A percentile compares a stretch with the other conserved stretches of the same genome.
phyloP scores from a whole-genome alignment of 2,888 invertebrate species.

The Ditula angustiorana region DNA sequence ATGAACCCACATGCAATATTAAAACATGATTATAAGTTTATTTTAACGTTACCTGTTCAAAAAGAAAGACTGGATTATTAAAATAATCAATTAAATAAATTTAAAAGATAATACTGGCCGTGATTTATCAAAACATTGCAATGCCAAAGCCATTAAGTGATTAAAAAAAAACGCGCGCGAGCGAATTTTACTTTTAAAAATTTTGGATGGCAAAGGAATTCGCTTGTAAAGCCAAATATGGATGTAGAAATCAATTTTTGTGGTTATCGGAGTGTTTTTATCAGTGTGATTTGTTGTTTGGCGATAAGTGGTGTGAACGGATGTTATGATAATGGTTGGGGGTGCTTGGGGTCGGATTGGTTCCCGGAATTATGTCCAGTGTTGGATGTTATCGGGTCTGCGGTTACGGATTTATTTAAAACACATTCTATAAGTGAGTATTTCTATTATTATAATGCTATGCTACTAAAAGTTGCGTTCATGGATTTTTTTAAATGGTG shows the following conservation, averaged over 20 bases:
- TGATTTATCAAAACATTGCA: neutral
- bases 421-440: conserved; percentile 60
- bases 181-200: conserved; percentile 22
- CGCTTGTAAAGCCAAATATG: conserved; percentile 45
- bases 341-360: conserved; percentile 66
- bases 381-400: conserved; percentile 58
- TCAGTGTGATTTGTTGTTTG: conserved; percentile 59
- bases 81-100: neutral
- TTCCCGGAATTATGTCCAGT: conserved; percentile 65
- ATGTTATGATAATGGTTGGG: conserved; percentile 61
- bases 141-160: conserved; percentile 24
- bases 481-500: too few species aligned
- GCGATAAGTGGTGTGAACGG: conserved; percentile 43
- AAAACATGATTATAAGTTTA: conserved; percentile 22
- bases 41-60: conserved; percentile 2
- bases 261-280: conserved; percentile 51
- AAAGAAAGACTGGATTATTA: conserved; percentile 21
- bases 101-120: neutral
- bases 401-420: conserved; percentile 63
- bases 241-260: conserved; percentile 49
- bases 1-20: conserved; percentile 44
- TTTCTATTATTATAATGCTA: neutral
- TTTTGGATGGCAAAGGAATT: conserved; percentile 7
- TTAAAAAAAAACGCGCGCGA: conserved; percentile 42
- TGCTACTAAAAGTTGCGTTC: too few species aligned